Evolutionary conservation across 2,888 invertebrate species (phyloP), one percentile per base, ranked within the genome.

Genomic region (Hemithea aestivaria): DNA sequence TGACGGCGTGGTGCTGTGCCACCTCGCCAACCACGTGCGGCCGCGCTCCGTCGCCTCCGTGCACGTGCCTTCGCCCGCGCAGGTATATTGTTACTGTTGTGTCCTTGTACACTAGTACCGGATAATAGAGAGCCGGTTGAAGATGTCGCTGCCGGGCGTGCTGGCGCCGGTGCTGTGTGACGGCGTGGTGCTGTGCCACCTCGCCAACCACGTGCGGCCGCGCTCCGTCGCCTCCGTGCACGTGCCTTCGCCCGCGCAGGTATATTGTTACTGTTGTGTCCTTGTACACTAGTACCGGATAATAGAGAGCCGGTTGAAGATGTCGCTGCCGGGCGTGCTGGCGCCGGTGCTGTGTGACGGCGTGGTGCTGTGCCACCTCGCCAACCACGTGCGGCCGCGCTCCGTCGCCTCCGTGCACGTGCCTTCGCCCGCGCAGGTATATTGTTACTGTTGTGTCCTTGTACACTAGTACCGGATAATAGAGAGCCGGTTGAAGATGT

Each of bases 401-500:
- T 93, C 97, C 31, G 97, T 98, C 36, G 94, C 94, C 48, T 96
- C 96, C 63, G 97, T 98, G 50, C 97, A 97, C 87, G 97, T 97
- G 61, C 97, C 97, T 50, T 96, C 96, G 52, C 93, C 96, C 32
- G 94, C 95, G 57, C 95, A 95, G 90, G 96, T 96, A 77, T n/a
- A n/a, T n/a, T n/a, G n/a, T n/a, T n/a, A n/a, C n/a, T n/a, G n/a
- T n/a, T n/a, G n/a, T n/a, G n/a, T n/a, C n/a, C n/a, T n/a, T n/a
- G n/a, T n/a, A n/a, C n/a, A n/a, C n/a, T n/a, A n/a, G n/a, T n/a
- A n/a, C n/a, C n/a, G n/a, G n/a, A n/a, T n/a, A n/a, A n/a, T n/a
- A n/a, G n/a, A n/a, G n/a, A n/a, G n/a, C n/a, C n/a, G n/a, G n/a
- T n/a, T n/a, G n/a, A n/a, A n/a, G n/a, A n/a, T n/a, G n/a, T n/a